These are phyloP conservation scores for Catocala sponsa DNA, from an alignment of 2,888 invertebrate species.

Conservation along the genomic window DNA sequence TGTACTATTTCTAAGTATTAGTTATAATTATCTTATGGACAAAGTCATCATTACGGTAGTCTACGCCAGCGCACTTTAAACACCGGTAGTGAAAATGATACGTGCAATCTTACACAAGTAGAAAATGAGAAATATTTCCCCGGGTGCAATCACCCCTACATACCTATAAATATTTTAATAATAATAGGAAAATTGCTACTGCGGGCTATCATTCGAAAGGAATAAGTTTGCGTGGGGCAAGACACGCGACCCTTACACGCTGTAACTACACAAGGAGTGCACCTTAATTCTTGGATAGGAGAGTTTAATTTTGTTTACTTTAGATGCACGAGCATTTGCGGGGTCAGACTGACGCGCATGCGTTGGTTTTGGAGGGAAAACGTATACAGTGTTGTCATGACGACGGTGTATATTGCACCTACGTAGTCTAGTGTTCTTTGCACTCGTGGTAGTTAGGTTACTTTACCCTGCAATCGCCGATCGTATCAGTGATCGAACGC, in stretches of 20 bases:
- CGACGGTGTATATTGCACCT: constrained; percentile 71
- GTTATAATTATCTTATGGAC: constrained; percentile 32
- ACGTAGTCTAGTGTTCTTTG: constrained; percentile 47
- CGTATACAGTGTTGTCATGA: constrained; percentile 79
- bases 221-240: constrained; percentile 67
- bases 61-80: constrained; percentile 27
- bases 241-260: constrained; percentile 66
- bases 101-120: constrained; percentile 63
- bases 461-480: constrained; percentile 50
- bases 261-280: constrained; percentile 20
- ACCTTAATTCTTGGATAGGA: constrained; percentile 38
- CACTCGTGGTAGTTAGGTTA: constrained; percentile 51
- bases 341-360: constrained; percentile 71
- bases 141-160: constrained; percentile 46
- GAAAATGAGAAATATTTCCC: constrained; percentile 71
- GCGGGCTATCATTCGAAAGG: constrained; percentile 72
- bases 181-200: constrained; percentile 81
- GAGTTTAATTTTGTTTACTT: constrained; percentile 52
- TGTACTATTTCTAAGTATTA: constrained; percentile 17
- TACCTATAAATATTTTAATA: constrained; percentile 66
- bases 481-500: constrained; percentile 50
- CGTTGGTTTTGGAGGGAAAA: constrained; percentile 85
- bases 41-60: constrained; percentile 47
- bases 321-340: constrained; percentile 22
- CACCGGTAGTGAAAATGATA: constrained; percentile 56